Conservation (phyloP, 2,888 invertebrate genomes). For the Tanypteryx hageni region DNA sequence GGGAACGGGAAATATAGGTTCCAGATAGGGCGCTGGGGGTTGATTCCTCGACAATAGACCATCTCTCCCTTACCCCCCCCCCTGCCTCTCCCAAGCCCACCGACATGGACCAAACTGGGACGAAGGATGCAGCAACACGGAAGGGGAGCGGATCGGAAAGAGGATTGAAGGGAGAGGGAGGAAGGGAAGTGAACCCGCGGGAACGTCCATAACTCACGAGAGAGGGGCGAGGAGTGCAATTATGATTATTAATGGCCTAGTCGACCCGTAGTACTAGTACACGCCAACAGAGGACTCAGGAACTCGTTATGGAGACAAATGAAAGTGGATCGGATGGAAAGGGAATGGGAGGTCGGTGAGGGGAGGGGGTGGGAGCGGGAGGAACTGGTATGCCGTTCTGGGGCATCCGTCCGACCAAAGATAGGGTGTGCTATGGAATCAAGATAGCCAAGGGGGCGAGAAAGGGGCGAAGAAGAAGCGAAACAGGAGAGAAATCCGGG, state of each 20-base stretch:
- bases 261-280: not conserved
- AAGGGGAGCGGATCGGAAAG: no score
- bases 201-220: not conserved
- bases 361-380: no score
- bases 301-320: constrained; percentile 28
- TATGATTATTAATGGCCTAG: constrained; percentile 9
- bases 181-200: not conserved
- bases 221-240: not conserved
- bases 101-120: not conserved
- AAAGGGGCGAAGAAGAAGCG: not conserved
- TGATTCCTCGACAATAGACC: not conserved
- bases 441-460: not conserved
- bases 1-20: not conserved
- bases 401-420: no score
- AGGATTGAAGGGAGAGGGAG: not conserved
- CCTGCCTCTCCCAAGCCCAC: not conserved
- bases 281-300: not conserved
- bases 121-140: not conserved
- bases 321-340: not conserved
- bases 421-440: no score
- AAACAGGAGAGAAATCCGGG: not conserved
- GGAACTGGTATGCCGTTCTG: no score
- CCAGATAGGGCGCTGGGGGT: not conserved
- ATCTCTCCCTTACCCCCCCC: no score
- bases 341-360: not conserved